These are phyloP conservation scores for Hassar affinis DNA, from an alignment of 2,113 vertebrate species.

Conservation along the genomic window DNA sequence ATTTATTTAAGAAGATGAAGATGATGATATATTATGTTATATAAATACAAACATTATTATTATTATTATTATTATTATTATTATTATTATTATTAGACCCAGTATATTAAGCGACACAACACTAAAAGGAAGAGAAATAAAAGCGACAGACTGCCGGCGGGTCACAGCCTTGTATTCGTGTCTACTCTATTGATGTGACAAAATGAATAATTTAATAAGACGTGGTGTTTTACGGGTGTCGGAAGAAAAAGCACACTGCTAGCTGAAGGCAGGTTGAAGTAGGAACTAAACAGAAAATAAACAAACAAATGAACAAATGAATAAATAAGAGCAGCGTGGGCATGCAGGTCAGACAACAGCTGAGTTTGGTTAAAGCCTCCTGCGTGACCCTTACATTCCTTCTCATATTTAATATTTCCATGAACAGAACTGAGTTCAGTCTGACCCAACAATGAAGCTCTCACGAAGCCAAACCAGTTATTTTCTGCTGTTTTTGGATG, in stretches of 20 bases:
- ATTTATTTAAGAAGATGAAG: too few species aligned
- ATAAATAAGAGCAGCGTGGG: neutral
- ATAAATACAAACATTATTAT: too few species aligned
- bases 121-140: neutral
- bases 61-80: neutral
- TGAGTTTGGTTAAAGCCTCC: neutral
- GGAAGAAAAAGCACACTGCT: neutral
- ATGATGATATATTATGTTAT: too few species aligned
- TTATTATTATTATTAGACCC: neutral
- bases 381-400: neutral
- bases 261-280: neutral
- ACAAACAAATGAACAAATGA: neutral
- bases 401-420: neutral
- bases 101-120: neutral
- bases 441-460: neutral
- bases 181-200: neutral
- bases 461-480: neutral
- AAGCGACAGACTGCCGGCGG: neutral
- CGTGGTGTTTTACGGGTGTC: neutral
- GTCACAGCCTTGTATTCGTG: neutral
- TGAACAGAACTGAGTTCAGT: neutral
- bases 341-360: neutral
- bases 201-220: neutral
- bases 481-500: slow-evolving; percentile 18
- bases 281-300: neutral